Evolutionary conservation across 2,888 invertebrate genomes (phyloP).

Genomic region (Mesorhabditis sp.): DNA sequence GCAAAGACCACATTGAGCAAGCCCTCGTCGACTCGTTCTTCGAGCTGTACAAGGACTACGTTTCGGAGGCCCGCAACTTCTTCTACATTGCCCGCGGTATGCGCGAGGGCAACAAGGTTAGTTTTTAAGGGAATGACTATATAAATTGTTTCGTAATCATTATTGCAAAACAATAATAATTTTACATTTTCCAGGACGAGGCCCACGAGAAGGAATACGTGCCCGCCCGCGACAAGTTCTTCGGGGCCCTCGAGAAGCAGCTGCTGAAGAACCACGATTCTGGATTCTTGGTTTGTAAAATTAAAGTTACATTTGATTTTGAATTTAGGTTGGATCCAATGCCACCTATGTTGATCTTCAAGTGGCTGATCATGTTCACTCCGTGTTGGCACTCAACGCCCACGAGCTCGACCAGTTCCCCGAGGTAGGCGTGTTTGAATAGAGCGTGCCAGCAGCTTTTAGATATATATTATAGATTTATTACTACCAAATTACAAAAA

Average conservation of each 20-base stretch:
- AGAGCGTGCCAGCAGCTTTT: no score
- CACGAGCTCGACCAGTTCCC: not conserved
- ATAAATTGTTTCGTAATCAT: no score
- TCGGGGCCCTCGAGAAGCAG: constrained; percentile 3
- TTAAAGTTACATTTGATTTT: not conserved
- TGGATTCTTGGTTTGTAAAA: not conserved
- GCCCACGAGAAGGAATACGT: constrained; percentile 5
- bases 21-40: constrained; percentile 6
- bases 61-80: not conserved
- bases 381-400: not conserved
- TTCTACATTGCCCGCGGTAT: constrained; percentile 5
- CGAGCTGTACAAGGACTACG: constrained; percentile 6
- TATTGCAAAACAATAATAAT: no score
- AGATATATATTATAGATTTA: no score
- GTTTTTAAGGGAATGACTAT: not conserved
- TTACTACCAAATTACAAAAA: no score
- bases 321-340: not conserved
- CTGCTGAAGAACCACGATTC: not conserved
- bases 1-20: not conserved
- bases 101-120: constrained; percentile 3
- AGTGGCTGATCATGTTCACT: constrained; percentile 2
- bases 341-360: constrained; percentile 2
- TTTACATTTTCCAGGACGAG: not conserved
- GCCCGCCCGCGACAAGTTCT: not conserved
- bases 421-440: not conserved